A percentile compares a stretch with the other conserved stretches of the same genome.
Evolutionary conservation across 2,113 vertebrate species (phyloP).

Genomic region (Corythaixoides concolor): DNA sequence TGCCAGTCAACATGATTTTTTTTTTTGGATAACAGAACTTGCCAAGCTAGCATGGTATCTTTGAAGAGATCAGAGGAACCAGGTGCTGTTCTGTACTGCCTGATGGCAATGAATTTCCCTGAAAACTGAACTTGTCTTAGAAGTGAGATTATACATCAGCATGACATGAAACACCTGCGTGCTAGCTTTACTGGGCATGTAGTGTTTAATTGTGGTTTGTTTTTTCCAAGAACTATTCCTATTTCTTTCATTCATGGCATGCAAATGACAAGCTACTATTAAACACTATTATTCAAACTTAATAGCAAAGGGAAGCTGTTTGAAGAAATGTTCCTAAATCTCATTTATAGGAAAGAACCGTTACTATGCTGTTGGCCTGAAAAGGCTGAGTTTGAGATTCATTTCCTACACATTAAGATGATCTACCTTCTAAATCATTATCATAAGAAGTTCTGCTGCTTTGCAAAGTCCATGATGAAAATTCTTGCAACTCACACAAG

Average conservation of each 20-base stretch:
- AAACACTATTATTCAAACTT: constrained; percentile 16
- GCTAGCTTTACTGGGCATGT: neutral
- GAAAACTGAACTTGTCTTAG: neutral
- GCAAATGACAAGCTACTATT: constrained; percentile 35
- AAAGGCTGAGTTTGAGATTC: constrained; percentile 17
- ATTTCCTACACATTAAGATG: neutral
- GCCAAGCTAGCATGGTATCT: neutral
- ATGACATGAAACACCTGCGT: neutral
- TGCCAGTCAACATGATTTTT: neutral
- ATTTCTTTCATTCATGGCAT: neutral
- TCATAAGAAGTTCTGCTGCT: constrained; percentile 26
- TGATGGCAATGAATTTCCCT: neutral
- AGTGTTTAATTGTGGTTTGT: constrained; percentile 39
- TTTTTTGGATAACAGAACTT: neutral
- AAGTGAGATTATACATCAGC: neutral
- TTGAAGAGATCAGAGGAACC: neutral
- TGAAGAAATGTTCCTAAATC: neutral
- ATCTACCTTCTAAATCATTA: constrained; percentile 15
- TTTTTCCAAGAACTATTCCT: constrained; percentile 32
- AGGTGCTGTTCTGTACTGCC: neutral
- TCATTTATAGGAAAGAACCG: neutral
- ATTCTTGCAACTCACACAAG: constrained; percentile 21
- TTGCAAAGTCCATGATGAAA: constrained; percentile 20
- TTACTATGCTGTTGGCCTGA: neutral
- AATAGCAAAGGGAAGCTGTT: neutral